Percentiles rank a stretch among this genome's conserved stretches.
Evolutionary conservation across 2,113 vertebrate species (phyloP).

Genomic region (Brachyistius frenatus): DNA sequence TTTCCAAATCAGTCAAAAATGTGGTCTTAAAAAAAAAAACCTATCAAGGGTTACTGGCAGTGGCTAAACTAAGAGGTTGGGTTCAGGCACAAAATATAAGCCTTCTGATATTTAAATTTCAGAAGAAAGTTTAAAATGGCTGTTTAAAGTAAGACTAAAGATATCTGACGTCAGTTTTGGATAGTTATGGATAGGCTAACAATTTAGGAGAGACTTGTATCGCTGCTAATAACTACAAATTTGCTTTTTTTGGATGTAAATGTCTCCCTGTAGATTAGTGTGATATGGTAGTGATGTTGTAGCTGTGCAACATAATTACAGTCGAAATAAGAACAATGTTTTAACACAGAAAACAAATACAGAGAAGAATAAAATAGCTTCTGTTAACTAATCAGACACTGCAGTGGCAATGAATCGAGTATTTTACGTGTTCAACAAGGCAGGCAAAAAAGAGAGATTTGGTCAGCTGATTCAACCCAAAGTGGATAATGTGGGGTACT

Average conservation of each 20-base stretch:
- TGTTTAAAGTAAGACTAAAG: background rate
- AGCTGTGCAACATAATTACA: no score
- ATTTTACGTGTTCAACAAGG: constrained; percentile 29
- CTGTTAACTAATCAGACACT: constrained; percentile 13
- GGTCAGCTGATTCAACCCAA: constrained; percentile 3
- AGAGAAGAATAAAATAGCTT: background rate
- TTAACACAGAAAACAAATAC: background rate
- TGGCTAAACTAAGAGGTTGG: constrained; percentile 5
- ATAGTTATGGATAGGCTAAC: no score
- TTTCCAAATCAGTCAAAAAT: background rate
- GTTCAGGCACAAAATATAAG: constrained; percentile 1
- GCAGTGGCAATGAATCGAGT: constrained; percentile 3
- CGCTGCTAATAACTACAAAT: no score
- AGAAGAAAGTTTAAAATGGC: no score
- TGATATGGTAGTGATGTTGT: no score
- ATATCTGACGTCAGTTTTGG: no score
- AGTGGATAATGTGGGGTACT: background rate
- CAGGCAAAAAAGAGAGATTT: constrained; percentile 23
- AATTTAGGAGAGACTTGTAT: no score
- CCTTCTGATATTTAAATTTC: background rate
- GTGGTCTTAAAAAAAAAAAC: background rate
- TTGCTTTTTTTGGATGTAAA: no score
- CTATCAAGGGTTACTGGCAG: background rate
- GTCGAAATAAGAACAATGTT: no score
- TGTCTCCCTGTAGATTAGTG: no score